Base-by-base conservation (phyloP, 2,797 vertebrate species). In the Sphenodon punctatus region DNA sequence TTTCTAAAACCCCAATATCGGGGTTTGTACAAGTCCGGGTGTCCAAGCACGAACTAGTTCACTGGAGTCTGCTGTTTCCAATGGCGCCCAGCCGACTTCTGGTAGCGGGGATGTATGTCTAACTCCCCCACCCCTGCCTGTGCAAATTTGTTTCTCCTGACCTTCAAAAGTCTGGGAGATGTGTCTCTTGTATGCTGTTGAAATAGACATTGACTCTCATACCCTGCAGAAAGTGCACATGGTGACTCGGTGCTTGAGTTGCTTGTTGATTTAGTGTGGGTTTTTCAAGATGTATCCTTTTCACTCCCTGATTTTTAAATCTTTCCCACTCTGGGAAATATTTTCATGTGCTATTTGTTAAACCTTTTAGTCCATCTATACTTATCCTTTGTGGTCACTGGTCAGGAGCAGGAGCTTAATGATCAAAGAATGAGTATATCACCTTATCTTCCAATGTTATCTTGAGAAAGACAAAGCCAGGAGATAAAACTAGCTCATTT, bases 401-500 rank as follows among this genome's bases (percentile, higher is more conserved):
- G 75, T 79, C 82, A 88, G 22, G n/a, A 76, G 69, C 61, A 1
- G 20, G 65, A 82, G 88, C 71, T 90, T 85, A 91, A 78, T 67
- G 78, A 92, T 91, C 88, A 93, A 91, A 91, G 89, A 56, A 82
- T 53, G 78, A 84, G 67, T 10, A 13, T 86, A 30, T 65, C 23
- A 56, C 77, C 76, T 93, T 92, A 92, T 92, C 90, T 75, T 76
- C 72, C 75, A 53, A 20, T 63, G 81, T 84, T 88, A 75, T 88
- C 92, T 90, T 85, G 86, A 88, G 76, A 86, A 89, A 93, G 88
- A 92, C 89, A 92, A 93, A 93, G 85, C 67, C 72, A 88, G 65
- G 68, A 91, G 93, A 93, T 94, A 94, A 90, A 91, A 30, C 2
- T 8, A 68, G 73, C 68, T 46, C 1, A 48, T 87, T 82, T 85